Conservation (phyloP, 2,888 invertebrate genomes). For the Oxystoma pomonae region DNA sequence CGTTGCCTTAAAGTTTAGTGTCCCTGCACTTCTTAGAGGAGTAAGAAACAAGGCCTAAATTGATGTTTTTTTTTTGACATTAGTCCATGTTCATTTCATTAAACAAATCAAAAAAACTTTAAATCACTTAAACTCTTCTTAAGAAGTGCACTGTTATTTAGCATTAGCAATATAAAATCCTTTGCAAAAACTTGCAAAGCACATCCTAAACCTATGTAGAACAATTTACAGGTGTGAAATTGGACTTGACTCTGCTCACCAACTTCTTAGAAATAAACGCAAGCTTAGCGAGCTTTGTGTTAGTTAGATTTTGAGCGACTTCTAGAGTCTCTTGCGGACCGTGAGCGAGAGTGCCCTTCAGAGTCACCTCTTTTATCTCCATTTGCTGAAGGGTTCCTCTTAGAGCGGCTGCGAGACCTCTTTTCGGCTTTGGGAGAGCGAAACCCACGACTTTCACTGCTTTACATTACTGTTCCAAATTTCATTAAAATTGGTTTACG, state of each 20-base stretch:
- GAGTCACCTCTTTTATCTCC: not conserved
- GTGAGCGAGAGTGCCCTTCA: not conserved
- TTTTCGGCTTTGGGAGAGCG: slow-evolving; percentile 41
- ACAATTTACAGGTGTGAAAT: no score
- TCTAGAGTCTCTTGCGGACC: not conserved
- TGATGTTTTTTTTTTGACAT: no score
- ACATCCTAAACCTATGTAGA: no score
- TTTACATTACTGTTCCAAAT: no score
- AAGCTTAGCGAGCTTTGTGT: not conserved
- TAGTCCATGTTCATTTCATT: no score
- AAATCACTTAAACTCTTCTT: not conserved
- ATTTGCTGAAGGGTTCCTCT: not conserved
- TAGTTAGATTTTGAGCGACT: not conserved
- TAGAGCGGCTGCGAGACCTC: slow-evolving; percentile 37
- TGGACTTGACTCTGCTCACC: not conserved
- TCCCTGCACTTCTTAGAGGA: no score
- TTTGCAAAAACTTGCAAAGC: no score
- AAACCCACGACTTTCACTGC: no score
- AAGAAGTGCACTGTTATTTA: not conserved
- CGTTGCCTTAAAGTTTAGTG: no score
- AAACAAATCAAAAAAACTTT: not conserved
- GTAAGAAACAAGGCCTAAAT: no score
- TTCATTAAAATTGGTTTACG: no score
- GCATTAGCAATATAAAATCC: no score
- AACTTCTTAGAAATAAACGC: not conserved